These are phyloP conservation scores for Condylura cristata DNA, from an alignment of 2,113 vertebrate species.

Conservation along the genomic window DNA sequence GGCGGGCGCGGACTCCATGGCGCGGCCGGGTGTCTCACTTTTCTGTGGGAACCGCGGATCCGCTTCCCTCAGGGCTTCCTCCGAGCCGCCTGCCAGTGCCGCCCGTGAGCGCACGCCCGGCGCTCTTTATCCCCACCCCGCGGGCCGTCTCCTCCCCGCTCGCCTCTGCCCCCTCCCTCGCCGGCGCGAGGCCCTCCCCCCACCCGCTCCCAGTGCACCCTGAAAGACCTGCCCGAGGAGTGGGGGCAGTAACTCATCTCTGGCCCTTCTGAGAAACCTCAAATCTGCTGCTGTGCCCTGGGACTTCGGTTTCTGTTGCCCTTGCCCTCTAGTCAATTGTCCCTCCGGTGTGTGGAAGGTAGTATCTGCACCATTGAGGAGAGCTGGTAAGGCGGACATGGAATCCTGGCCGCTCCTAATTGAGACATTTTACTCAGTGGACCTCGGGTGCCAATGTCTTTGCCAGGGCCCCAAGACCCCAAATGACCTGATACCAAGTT, in stretches of 20 bases:
- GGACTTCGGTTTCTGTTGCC: not conserved
- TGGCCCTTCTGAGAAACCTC: not conserved
- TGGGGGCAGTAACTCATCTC: rapidly evolving
- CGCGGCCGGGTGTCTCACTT: not conserved
- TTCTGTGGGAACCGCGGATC: rapidly evolving
- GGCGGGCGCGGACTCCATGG: not conserved
- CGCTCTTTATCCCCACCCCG: not conserved
- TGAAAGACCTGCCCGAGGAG: not conserved
- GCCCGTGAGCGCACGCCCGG: not conserved
- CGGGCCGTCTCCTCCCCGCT: not conserved
- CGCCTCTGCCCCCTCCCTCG: too few species aligned
- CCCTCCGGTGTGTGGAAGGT: not conserved
- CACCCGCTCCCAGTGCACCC: rapidly evolving
- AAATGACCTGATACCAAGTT: not conserved
- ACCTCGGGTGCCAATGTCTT: rapidly evolving
- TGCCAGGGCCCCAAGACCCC: too few species aligned
- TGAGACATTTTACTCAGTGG: not conserved
- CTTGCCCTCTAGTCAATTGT: not conserved
- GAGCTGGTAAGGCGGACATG: not conserved
- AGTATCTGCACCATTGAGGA: not conserved
- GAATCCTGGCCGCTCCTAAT: not conserved
- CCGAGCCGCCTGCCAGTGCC: rapidly evolving
- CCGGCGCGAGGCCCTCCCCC: not conserved
- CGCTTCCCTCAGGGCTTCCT: not conserved
- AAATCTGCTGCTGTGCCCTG: not conserved